phyloP scores from a whole-genome alignment of 23 tunicate species.

The Phallusia fumigata region DNA sequence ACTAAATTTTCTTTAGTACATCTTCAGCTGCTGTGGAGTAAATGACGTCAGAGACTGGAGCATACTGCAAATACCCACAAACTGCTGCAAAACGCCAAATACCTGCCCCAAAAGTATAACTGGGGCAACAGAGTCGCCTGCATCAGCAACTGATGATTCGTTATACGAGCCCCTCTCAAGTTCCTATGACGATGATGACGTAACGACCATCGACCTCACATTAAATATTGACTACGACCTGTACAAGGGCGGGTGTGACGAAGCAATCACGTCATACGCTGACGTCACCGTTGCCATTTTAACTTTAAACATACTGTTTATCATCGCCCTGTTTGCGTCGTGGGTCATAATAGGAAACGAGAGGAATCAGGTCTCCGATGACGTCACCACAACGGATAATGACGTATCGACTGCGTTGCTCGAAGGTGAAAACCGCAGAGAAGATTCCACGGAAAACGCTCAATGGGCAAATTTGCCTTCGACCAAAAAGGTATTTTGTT shows the following conservation, averaged over 20 bases:
- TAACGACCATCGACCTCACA: background rate
- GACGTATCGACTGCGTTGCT: no score
- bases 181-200: background rate
- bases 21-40: conserved; percentile 5
- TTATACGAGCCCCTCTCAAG: background rate
- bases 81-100: background rate
- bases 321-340: background rate
- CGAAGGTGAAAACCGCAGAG: no score
- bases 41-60: background rate
- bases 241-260: background rate
- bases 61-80: background rate
- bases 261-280: background rate
- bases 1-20: background rate
- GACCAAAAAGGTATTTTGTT: no score
- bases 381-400: background rate
- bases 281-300: background rate
- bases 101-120: background rate
- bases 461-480: no score
- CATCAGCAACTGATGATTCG: background rate
- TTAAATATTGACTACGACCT: background rate
- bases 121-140: no score
- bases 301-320: background rate
- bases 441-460: no score
- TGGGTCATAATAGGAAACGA: background rate
- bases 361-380: background rate